These are phyloP conservation scores for Leuctra nigra DNA, from an alignment of 2,888 invertebrate species.

Conservation along the genomic window DNA sequence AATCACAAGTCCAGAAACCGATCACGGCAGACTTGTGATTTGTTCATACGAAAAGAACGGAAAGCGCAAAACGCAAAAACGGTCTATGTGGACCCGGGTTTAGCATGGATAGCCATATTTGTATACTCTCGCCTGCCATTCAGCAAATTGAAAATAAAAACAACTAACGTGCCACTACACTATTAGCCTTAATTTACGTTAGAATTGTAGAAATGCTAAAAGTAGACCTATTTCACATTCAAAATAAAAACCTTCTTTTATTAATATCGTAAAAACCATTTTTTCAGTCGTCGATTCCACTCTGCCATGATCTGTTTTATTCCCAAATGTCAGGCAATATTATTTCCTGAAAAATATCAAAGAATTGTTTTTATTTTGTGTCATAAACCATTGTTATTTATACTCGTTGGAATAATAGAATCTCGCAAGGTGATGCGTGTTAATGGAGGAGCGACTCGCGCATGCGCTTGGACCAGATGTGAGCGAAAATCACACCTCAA, in stretches of 20 bases:
- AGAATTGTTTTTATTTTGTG: slow-evolving; percentile 11
- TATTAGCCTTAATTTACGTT: slow-evolving; percentile 1
- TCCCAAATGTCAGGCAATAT: slow-evolving; percentile 11
- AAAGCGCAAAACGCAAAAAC: too few species aligned
- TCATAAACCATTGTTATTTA: slow-evolving; percentile 4
- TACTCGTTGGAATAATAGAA: not conserved
- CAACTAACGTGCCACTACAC: not conserved
- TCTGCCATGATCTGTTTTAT: slow-evolving; percentile 6
- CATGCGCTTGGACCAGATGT: too few species aligned
- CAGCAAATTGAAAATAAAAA: slow-evolving; percentile 2
- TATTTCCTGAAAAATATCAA: not conserved
- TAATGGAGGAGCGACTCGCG: too few species aligned
- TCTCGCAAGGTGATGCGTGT: too few species aligned
- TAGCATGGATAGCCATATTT: too few species aligned
- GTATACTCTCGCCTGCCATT: too few species aligned
- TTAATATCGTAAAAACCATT: slow-evolving; percentile 4
- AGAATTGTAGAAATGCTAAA: not conserved
- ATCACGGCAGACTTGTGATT: too few species aligned
- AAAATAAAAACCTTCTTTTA: not conserved
- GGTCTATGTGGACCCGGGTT: too few species aligned
- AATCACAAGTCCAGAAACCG: too few species aligned
- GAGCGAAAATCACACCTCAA: too few species aligned
- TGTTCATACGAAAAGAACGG: too few species aligned
- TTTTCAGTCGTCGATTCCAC: not conserved
- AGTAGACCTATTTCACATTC: not conserved